Base-by-base conservation (phyloP, 64 coral and sea anemone species). In the Exaiptasia diaphana region DNA sequence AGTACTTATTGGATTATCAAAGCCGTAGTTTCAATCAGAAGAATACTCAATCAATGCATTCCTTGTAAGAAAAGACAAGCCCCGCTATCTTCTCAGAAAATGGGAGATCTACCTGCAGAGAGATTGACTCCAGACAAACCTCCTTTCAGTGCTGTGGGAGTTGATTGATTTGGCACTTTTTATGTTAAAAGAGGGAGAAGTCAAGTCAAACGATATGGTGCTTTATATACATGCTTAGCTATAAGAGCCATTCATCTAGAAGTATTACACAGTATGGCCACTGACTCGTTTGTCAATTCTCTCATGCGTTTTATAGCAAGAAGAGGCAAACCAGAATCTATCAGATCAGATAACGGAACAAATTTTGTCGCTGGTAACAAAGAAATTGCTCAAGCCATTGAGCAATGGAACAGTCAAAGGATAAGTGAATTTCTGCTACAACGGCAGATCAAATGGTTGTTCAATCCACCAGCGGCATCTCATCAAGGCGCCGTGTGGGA, bases 111-210 rank as follows among this genome's bases (percentile, higher is more conserved):
- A 20, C 75, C 37, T 60, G 48, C 14, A 2, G 74, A 87, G 31
- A 77, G 84, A 67, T n/a, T 85, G 12, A 85, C 70, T 1, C 26
- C 53, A 17, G 38, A 75, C 31, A 75, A 70, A 71, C 74, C 75
- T 41, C 77, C 76, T 11, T 90, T 82, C 78, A 90, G 42, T 43
- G 74, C 38, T 52, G 68, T 89, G 10, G 87, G 78, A 43, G 79
- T 83, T 12, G 70, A 90, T 30, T 90, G 87, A 22, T 83, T 76
- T 50, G 79, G 87, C 1, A 75, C 86, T 9, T 87, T 78, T 41
- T 11, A 36, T 22, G 68, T 85, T 18, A 74, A 85, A 41, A 41
- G 68, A 31, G 46, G 22, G 1, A 68, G 85, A 65, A 68, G 58
- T 27, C 10, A 32, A 50, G 63, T 50, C 3, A 81, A 81, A 57